Base-by-base conservation (phyloP, 2,888 invertebrate genomes). In the Zygogramma bicolorata region DNA sequence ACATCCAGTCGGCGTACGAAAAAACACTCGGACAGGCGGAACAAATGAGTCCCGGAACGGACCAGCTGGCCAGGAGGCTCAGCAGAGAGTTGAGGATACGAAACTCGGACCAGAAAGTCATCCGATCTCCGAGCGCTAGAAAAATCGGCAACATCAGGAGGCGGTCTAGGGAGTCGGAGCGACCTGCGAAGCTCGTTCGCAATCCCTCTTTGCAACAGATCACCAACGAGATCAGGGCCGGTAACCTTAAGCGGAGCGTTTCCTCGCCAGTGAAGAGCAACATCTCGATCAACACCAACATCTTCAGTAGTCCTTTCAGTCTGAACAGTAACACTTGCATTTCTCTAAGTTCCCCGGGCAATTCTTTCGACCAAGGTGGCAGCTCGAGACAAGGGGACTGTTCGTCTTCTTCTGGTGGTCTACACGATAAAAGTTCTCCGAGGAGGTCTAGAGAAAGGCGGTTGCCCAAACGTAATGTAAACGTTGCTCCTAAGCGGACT, bases 101-200 rank as follows among this genome's bases (percentile, higher is more conserved):
- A 57, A 93, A 91, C 71, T 89, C 89, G 38, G 93, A 94, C 80
- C 89, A 91, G 63, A 92, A 92, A 81, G 90, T 94, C 6, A 93
- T 94, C 73, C 74, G 82, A 76, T 95, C 95, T 0, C 95, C 95
- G 0, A 95, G 94, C 84, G 94, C 94, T 1, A 89, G 95, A 63
- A 95, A 94, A 89, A 95, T 95, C 71, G 94, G 94, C 20, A 91
- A 90, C 7, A 90, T 95, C 77, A 88, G 94, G 81, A 89, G 94
- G 59, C 88, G 93, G 65, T 94, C 94, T 0, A 91, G 91, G 83
- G 94, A 94, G 73, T 29, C 46, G 4, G 46, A 68, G 8, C 62
- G 62, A 62, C 42, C 62, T 25, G 27, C 25, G 7, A 46, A 62
- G 38, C 38, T 74, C 61, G 7, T 72, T 63, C 15, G 69, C 62